Percentiles rank a stretch among this genome's conserved stretches.
phyloP scores from a whole-genome alignment of 2,113 vertebrate species.

The Zosterops borbonicus region DNA sequence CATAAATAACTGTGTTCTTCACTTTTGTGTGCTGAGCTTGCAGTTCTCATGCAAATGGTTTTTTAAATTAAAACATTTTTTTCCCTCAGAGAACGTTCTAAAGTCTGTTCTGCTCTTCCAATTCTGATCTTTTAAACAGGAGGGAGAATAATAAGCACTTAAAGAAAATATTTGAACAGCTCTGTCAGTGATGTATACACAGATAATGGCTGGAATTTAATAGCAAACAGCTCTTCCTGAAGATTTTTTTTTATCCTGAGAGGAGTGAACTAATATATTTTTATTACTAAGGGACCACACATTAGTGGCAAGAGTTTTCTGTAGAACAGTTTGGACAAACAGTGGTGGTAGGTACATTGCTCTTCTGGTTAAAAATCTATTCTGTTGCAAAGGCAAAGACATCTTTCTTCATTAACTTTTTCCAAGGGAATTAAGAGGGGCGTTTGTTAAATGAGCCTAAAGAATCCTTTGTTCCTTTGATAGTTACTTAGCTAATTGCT shows the following conservation, averaged over 20 bases:
- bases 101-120: background rate
- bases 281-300: background rate
- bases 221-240: background rate
- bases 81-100: background rate
- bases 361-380: constrained; percentile 5
- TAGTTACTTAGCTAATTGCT: constrained; percentile 63
- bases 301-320: background rate
- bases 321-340: background rate
- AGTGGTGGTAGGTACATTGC: background rate
- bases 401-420: constrained; percentile 57
- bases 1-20: background rate
- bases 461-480: constrained; percentile 63
- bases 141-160: background rate
- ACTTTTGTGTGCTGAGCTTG: background rate
- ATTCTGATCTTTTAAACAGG: background rate
- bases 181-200: background rate
- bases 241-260: background rate
- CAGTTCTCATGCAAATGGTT: background rate
- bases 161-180: constrained; percentile 38
- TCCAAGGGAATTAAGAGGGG: constrained; percentile 52
- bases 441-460: constrained; percentile 53
- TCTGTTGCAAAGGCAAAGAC: constrained; percentile 3
- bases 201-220: constrained; percentile 16
- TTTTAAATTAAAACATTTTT: background rate
- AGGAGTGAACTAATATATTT: background rate